These are phyloP conservation scores for Platalea minor DNA, from an alignment of 2,797 vertebrate species.

Conservation along the genomic window DNA sequence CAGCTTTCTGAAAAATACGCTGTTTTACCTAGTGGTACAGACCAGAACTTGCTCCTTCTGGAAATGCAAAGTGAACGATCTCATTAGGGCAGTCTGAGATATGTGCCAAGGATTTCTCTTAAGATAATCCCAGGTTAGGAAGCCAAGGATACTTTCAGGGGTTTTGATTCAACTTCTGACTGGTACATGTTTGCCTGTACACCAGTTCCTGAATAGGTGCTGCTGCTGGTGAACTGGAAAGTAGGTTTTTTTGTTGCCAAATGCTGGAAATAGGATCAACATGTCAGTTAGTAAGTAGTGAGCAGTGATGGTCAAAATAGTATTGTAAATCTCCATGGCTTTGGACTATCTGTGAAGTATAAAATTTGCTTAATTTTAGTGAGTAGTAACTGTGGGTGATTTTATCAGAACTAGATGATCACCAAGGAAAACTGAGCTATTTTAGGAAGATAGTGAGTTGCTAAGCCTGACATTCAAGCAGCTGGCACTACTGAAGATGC, in stretches of 20 bases:
- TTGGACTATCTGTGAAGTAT: not conserved
- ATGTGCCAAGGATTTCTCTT: not conserved
- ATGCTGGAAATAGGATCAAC: not conserved
- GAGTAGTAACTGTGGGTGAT: not conserved
- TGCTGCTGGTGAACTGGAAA: not conserved
- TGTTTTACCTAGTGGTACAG: not conserved
- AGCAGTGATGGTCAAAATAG: not conserved
- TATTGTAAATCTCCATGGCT: not conserved
- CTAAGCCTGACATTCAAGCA: conserved; percentile 11
- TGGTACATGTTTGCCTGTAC: not conserved
- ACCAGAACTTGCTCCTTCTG: not conserved
- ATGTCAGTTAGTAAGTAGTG: not conserved
- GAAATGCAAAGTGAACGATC: rapidly evolving
- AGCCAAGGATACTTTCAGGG: not conserved
- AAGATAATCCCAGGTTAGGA: not conserved
- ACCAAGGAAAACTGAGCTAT: not conserved
- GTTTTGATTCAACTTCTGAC: not conserved
- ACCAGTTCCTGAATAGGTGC: not conserved
- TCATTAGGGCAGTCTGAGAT: not conserved
- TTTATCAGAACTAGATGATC: conserved; percentile 2
- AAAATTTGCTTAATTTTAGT: not conserved
- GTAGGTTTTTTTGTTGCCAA: not conserved
- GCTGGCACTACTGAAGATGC: not conserved
- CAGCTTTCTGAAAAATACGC: not conserved
- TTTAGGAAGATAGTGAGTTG: conserved; percentile 2